Percentiles rank a stretch among this genome's conserved stretches.
phyloP scores from a whole-genome alignment of 2,113 vertebrate genomes.

The Desmodus rotundus region DNA sequence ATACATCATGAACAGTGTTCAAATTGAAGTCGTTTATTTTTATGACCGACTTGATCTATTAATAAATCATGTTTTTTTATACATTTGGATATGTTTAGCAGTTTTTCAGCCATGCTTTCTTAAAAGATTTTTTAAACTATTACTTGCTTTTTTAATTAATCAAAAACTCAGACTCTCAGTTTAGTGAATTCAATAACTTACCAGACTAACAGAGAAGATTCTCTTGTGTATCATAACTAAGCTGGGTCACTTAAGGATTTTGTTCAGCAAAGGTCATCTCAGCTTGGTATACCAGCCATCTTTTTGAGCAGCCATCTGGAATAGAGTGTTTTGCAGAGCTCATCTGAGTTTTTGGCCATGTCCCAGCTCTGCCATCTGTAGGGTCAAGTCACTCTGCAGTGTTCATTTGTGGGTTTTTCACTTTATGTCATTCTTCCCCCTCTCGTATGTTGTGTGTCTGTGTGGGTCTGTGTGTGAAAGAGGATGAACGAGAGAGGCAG shows the following conservation, averaged over 20 bases:
- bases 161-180: neutral
- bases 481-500: neutral
- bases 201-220: neutral
- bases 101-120: neutral
- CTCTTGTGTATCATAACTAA: neutral
- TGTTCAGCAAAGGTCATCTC: neutral
- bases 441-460: neutral
- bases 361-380: neutral
- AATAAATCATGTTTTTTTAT: neutral
- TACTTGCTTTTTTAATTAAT: conserved; percentile 17
- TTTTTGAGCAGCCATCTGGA: conserved; percentile 12
- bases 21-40: neutral
- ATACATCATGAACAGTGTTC: neutral
- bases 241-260: neutral
- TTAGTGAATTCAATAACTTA: conserved; percentile 19
- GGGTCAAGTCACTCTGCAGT: neutral
- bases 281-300: neutral
- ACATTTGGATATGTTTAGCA: neutral
- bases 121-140: neutral
- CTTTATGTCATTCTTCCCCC: neutral
- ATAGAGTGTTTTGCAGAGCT: neutral
- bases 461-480: neutral
- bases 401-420: neutral
- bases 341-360: neutral
- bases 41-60: neutral